A percentile compares a stretch with the other conserved stretches of the same genome.
Conservation (phyloP, 2,113 vertebrate species). For the Charina bottae region DNA sequence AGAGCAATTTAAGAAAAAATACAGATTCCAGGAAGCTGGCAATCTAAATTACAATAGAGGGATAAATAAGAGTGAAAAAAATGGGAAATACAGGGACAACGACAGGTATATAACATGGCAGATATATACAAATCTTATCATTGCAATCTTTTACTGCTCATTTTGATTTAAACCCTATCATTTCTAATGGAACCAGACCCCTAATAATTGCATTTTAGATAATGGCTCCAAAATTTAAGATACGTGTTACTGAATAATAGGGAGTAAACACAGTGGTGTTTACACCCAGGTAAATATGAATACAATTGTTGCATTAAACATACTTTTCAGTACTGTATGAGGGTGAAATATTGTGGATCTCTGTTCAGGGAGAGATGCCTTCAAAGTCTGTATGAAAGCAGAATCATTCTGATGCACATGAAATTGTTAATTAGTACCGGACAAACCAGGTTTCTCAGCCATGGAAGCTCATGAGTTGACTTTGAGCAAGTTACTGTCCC, state of each 20-base stretch:
- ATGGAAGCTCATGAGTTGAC: neutral
- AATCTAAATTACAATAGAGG: neutral
- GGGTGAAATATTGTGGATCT: neutral
- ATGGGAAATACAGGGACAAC: neutral
- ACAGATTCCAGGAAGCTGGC: neutral
- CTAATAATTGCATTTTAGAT: neutral
- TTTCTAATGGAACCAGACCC: neutral
- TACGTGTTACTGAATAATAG: neutral
- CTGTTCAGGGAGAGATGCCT: neutral
- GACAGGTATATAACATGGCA: neutral
- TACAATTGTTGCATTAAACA: neutral
- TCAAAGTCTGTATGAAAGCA: neutral
- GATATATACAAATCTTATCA: neutral
- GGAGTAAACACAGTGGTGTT: neutral
- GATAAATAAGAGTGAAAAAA: neutral
- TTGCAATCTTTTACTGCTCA: neutral
- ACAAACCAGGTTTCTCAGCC: neutral
- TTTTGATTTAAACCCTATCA: neutral
- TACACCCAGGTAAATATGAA: neutral
- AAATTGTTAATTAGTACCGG: neutral
- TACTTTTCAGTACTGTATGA: neutral
- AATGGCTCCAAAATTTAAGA: neutral
- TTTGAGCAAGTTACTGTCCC: neutral
- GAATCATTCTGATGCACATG: neutral
- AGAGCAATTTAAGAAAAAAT: constrained; percentile 4